Percentiles rank a stretch among this genome's conserved stretches.
phyloP scores from a whole-genome alignment of 2,888 invertebrate species.

The Drosophila diplacantha region DNA sequence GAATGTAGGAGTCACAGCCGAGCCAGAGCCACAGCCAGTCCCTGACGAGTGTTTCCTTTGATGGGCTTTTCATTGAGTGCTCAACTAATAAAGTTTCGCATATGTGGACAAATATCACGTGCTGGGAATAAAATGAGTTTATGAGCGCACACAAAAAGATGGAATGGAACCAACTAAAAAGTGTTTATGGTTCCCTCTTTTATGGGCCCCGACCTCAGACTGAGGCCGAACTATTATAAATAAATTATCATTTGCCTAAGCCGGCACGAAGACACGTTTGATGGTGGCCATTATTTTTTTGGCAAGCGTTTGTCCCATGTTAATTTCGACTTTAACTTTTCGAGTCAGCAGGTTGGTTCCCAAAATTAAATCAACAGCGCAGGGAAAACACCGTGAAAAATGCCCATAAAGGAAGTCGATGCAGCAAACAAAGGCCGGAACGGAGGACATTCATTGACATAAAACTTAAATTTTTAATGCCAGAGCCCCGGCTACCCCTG shows the following conservation, averaged over 20 bases:
- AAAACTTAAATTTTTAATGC: constrained; percentile 65
- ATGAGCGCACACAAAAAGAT: constrained; percentile 39
- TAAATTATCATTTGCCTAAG: constrained; percentile 50
- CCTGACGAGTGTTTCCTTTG: constrained; percentile 37
- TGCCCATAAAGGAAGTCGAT: constrained; percentile 28
- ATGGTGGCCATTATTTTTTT: constrained; percentile 25
- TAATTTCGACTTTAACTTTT: constrained; percentile 20
- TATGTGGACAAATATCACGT: constrained; percentile 51
- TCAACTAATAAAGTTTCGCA: constrained; percentile 51
- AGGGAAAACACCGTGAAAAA: constrained; percentile 40
- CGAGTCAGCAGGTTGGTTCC: constrained; percentile 13
- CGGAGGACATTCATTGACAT: constrained; percentile 56
- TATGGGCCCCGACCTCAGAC: constrained; percentile 32
- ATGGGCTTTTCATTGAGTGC: constrained; percentile 52
- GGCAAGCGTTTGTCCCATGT: constrained; percentile 32
- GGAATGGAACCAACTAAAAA: constrained; percentile 35
- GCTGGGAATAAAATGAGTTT: constrained; percentile 57
- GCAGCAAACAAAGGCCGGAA: constrained; percentile 34
- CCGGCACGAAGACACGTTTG: constrained; percentile 33
- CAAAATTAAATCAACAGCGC: constrained; percentile 48
- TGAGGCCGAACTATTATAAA: constrained; percentile 49
- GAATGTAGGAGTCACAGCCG: background rate
- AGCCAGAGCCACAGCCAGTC: constrained; percentile 6
- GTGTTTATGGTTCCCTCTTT: constrained; percentile 50
- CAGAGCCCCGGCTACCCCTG: constrained; percentile 22